phyloP scores from a whole-genome alignment of 1,140 invertebrate genomes.

The Scaptodrosophila lebanonensis region DNA sequence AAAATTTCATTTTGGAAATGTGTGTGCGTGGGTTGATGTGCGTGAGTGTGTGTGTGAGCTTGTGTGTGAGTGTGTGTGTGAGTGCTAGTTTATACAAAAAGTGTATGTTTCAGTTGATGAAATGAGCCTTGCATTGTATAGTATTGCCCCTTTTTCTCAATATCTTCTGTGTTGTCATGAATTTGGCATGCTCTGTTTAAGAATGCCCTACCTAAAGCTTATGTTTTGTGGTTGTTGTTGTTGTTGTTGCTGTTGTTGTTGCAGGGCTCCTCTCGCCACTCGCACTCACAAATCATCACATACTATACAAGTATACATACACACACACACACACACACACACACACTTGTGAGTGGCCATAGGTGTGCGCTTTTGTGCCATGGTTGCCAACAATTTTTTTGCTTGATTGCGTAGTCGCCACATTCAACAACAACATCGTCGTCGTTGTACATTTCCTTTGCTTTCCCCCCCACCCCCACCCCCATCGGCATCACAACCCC shows the following conservation, averaged over 20 bases:
- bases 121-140: not conserved
- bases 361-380: slow-evolving; percentile 21
- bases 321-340: not conserved
- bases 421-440: not conserved
- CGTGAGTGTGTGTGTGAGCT: slow-evolving; percentile 3
- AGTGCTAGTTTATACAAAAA: slow-evolving; percentile 45
- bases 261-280: too few relatives aligned
- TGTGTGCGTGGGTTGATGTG: not conserved
- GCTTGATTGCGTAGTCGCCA: slow-evolving; percentile 36
- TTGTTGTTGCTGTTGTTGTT: too few relatives aligned
- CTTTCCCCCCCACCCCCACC: not conserved
- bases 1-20: slow-evolving; percentile 49
- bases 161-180: too few relatives aligned
- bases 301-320: not conserved
- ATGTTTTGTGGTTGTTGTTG: too few relatives aligned
- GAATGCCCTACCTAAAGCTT: too few relatives aligned
- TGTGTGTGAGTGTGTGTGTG: slow-evolving; percentile 20
- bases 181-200: slow-evolving; percentile 3
- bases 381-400: slow-evolving; percentile 31
- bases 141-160: too few relatives aligned
- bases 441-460: too few relatives aligned
- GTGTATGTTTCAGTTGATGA: slow-evolving; percentile 62
- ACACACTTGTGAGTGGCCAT: slow-evolving; percentile 12
- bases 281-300: too few relatives aligned
- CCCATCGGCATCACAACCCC: not conserved